phyloP scores from a whole-genome alignment of 2,888 invertebrate genomes.

The Drosophila eohydei region DNA sequence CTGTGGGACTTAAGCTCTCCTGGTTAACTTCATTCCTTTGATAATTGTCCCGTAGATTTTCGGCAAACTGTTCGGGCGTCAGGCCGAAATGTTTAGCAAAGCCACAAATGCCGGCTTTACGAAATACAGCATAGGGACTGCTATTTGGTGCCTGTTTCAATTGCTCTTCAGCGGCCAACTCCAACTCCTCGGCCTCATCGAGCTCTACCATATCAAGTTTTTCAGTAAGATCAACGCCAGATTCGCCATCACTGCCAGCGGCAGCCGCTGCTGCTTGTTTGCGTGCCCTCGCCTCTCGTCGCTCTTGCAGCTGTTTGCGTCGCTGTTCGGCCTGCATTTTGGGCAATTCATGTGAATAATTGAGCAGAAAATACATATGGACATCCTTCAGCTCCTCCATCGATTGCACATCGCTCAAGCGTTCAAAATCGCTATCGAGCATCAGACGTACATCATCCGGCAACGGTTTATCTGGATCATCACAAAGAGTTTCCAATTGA shows the following conservation, averaged over 20 bases:
- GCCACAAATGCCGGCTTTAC: conserved; percentile 93
- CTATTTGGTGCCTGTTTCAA: conserved; percentile 94
- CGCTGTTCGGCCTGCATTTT: conserved; percentile 92
- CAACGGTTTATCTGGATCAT: conserved; percentile 92
- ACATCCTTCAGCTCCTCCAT: conserved; percentile 97
- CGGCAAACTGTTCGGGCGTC: conserved; percentile 96
- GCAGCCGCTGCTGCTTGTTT: conserved; percentile 44
- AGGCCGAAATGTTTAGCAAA: conserved; percentile 96
- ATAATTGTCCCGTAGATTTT: conserved; percentile 98
- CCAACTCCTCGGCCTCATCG: conserved; percentile 89
- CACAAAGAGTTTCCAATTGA: conserved; percentile 93
- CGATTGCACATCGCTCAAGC: conserved; percentile 91
- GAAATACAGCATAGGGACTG: conserved; percentile 95
- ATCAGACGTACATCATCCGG: conserved; percentile 93
- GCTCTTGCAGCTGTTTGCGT: conserved; percentile 86
- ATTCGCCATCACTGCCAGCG: conserved; percentile 68
- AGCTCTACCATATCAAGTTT: conserved; percentile 70
- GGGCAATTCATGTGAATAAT: conserved; percentile 94
- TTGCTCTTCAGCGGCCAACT: conserved; percentile 87
- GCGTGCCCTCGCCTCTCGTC: conserved; percentile 71
- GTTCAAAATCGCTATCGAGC: conserved; percentile 93
- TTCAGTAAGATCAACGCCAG: conserved; percentile 55
- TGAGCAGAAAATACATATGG: conserved; percentile 95
- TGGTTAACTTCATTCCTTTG: conserved; percentile 98
- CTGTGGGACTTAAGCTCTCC: conserved; percentile 92